Evolutionary conservation across 2,113 vertebrate species (phyloP).

Genomic region (Neolamprologus variostigma): DNA sequence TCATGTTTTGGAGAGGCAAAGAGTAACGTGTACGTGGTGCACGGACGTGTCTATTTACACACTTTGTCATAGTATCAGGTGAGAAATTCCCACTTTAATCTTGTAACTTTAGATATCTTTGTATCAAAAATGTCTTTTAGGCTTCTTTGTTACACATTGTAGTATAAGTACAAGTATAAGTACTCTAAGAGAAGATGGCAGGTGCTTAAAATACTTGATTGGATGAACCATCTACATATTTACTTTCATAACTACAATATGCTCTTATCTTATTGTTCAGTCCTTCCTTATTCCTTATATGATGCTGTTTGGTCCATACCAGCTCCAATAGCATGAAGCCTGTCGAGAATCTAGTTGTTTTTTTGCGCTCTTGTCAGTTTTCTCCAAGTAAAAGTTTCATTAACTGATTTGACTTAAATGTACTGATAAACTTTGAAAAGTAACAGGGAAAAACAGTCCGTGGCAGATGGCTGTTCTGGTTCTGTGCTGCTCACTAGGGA

Average conservation of each 20-base stretch:
- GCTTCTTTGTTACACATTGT: neutral
- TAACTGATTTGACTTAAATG: neutral
- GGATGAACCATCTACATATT: neutral
- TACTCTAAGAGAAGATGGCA: neutral
- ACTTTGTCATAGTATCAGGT: neutral
- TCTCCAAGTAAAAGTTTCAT: neutral
- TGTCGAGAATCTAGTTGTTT: neutral
- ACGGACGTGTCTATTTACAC: neutral
- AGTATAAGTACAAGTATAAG: neutral
- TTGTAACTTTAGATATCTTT: neutral
- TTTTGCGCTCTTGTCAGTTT: neutral
- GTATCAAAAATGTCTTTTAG: neutral
- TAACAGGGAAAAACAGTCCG: neutral
- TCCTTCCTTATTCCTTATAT: neutral
- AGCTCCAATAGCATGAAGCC: neutral
- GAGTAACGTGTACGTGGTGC: neutral
- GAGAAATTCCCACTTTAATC: neutral
- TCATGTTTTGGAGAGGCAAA: neutral
- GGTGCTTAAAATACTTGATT: neutral
- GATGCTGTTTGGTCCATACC: neutral
- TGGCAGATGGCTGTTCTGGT: neutral
- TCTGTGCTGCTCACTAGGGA: neutral
- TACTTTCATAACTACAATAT: neutral
- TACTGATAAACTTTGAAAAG: neutral
- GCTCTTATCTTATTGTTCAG: neutral